These are phyloP conservation scores for Desmophyllum pertusum DNA, from an alignment of 92 coral and sea anemone species.

Conservation along the genomic window DNA sequence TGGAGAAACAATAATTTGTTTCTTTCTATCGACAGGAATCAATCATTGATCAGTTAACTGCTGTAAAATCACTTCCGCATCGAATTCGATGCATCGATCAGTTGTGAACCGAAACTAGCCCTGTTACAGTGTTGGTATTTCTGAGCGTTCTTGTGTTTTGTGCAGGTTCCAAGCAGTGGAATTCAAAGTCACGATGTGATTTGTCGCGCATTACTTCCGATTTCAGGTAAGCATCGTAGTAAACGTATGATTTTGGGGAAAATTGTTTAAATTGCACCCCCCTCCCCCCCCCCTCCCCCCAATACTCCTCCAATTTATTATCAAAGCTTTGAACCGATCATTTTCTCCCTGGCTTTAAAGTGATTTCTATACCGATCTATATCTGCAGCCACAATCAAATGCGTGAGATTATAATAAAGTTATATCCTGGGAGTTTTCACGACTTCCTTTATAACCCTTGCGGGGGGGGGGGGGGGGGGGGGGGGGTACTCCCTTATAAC, in stretches of 20 bases:
- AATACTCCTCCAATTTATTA: too few species aligned
- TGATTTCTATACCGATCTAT: too few species aligned
- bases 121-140: neutral
- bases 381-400: too few species aligned
- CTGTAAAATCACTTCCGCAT: neutral
- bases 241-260: neutral
- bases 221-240: neutral
- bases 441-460: too few species aligned
- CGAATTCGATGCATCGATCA: neutral
- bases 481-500: too few species aligned
- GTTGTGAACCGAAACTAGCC: neutral
- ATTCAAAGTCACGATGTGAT: neutral
- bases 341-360: too few species aligned
- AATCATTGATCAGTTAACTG: neutral
- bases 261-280: too few species aligned
- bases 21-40: neutral
- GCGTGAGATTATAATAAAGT: too few species aligned
- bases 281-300: too few species aligned
- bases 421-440: too few species aligned
- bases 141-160: neutral
- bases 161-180: neutral
- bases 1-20: neutral
- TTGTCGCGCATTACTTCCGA: neutral
- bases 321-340: too few species aligned
- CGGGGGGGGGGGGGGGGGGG: too few species aligned